These are phyloP conservation scores for Lasaia peninsularis DNA, from an alignment of 1,140 invertebrate species.

Conservation along the genomic window DNA sequence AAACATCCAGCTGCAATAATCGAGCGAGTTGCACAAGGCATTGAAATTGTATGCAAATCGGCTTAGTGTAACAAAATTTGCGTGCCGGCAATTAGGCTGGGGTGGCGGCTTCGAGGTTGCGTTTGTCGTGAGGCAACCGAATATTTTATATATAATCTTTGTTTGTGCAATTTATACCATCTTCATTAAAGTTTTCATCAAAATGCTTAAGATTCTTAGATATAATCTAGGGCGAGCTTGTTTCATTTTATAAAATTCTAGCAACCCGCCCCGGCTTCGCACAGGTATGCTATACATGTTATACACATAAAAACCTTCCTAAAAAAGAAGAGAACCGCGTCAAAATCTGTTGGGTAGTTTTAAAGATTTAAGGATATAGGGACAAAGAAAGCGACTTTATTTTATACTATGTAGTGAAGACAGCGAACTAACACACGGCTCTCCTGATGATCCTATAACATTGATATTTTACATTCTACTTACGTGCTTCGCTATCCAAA, in stretches of 20 bases:
- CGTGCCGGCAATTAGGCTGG: slow-evolving; percentile 4
- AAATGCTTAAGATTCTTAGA: not conserved
- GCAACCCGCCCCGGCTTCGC: too few relatives aligned
- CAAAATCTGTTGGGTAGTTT: too few relatives aligned
- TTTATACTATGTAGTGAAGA: too few relatives aligned
- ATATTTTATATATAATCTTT: not conserved
- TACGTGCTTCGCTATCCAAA: too few relatives aligned
- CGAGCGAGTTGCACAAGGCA: slow-evolving; percentile 10
- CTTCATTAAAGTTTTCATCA: not conserved
- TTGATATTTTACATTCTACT: too few relatives aligned
- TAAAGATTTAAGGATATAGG: too few relatives aligned
- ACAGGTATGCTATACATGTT: too few relatives aligned
- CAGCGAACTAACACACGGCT: too few relatives aligned
- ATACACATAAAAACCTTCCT: too few relatives aligned
- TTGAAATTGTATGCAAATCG: slow-evolving; percentile 17
- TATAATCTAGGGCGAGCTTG: not conserved
- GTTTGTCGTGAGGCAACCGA: slow-evolving; percentile 1
- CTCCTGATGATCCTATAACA: too few relatives aligned
- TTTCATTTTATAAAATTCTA: not conserved
- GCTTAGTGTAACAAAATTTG: slow-evolving; percentile 13
- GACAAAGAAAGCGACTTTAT: too few relatives aligned
- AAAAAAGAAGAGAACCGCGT: too few relatives aligned
- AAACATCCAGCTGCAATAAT: not conserved
- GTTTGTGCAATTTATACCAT: not conserved
- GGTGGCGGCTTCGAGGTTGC: slow-evolving; percentile 3